Conservation (phyloP, 1,140 invertebrate genomes). For the Pectinophora gossypiella region DNA sequence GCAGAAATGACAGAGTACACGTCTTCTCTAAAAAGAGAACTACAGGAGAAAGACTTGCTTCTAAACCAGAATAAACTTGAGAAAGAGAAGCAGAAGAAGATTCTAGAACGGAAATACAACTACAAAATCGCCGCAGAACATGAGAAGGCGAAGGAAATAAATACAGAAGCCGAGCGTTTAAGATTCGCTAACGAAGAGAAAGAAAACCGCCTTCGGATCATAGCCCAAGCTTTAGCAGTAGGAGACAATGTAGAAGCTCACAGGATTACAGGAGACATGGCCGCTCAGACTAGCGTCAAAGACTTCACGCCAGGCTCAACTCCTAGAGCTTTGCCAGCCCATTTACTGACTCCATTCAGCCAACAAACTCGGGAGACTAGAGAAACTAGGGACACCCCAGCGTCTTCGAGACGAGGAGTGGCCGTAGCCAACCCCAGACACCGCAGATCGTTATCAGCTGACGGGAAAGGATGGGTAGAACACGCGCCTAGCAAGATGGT, state of each 20-base stretch:
- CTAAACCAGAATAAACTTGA: conserved; percentile 84
- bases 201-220: conserved; percentile 68
- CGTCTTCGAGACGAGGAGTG: conserved; percentile 62
- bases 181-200: conserved; percentile 75
- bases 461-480: conserved; percentile 90
- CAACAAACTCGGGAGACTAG: conserved; percentile 40
- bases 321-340: conserved; percentile 58
- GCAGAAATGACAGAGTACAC: conserved; percentile 69
- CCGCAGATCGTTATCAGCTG: conserved; percentile 86
- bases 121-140: conserved; percentile 82
- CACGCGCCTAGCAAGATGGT: conserved; percentile 87
- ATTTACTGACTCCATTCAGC: conserved; percentile 62
- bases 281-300: conserved; percentile 43
- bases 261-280: conserved; percentile 42
- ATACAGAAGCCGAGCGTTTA: conserved; percentile 80
- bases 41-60: conserved; percentile 82
- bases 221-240: conserved; percentile 47
- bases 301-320: conserved; percentile 62
- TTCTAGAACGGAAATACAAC: conserved; percentile 79
- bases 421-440: conserved; percentile 85
- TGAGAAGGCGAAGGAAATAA: conserved; percentile 81
- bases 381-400: conserved; percentile 40
- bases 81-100: conserved; percentile 82
- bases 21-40: conserved; percentile 47
- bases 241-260: conserved; percentile 36